phyloP scores from a whole-genome alignment of 2,797 vertebrate genomes.

The Coregonus ussuriensis region DNA sequence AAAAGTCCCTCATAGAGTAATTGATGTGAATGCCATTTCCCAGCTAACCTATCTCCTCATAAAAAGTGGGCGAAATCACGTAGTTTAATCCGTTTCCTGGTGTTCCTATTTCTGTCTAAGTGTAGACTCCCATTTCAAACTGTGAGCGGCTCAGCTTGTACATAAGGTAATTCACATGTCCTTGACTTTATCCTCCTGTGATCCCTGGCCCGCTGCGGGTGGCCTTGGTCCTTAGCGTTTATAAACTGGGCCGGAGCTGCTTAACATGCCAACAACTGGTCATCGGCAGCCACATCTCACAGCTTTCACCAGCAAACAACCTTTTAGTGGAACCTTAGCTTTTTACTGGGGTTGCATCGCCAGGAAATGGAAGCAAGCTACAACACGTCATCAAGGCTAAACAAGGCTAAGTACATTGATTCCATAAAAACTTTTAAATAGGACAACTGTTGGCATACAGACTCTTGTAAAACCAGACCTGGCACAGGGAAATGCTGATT shows the following conservation, averaged over 20 bases:
- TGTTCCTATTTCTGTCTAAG: neutral
- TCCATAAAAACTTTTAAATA: slow-evolving; percentile 28
- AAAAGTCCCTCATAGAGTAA: too few relatives aligned
- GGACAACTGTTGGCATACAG: neutral
- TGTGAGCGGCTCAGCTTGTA: neutral
- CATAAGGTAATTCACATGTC: slow-evolving; percentile 30
- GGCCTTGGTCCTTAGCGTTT: neutral
- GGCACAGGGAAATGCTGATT: too few relatives aligned
- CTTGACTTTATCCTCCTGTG: slow-evolving; percentile 32
- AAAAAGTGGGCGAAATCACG: too few relatives aligned
- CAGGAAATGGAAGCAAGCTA: slow-evolving; percentile 13
- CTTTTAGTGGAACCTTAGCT: slow-evolving; percentile 4
- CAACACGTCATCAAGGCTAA: neutral
- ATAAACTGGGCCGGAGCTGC: neutral
- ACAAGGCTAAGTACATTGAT: slow-evolving; percentile 2
- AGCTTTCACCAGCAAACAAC: slow-evolving; percentile 30
- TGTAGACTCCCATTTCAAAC: slow-evolving; percentile 13
- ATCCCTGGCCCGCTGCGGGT: slow-evolving; percentile 8
- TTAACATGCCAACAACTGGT: neutral
- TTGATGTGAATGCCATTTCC: too few relatives aligned
- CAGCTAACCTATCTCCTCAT: too few relatives aligned
- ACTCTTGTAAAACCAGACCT: neutral
- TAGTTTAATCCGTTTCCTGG: too few relatives aligned
- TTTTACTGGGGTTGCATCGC: slow-evolving; percentile 20
- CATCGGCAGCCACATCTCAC: slow-evolving; percentile 1